These are phyloP conservation scores for Takifugu flavidus DNA, from an alignment of 2,113 vertebrate species.

Conservation along the genomic window DNA sequence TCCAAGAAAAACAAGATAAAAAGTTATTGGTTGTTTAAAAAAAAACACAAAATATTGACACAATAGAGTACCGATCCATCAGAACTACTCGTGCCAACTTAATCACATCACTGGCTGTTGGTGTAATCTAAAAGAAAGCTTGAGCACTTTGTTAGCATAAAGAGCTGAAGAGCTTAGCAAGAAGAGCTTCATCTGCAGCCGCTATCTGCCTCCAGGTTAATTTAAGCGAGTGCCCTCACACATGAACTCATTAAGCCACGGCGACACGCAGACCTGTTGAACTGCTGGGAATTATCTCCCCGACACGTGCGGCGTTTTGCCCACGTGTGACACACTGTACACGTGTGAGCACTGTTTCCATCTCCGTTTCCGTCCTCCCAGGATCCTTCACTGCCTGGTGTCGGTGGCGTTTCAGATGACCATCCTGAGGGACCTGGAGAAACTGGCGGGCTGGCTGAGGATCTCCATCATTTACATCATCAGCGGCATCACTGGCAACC, in stretches of 20 bases:
- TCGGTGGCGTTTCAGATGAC: slow-evolving; percentile 98
- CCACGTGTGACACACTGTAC: neutral
- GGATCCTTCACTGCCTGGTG: slow-evolving; percentile 97
- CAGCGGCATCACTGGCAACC: slow-evolving; percentile 95
- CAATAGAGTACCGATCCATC: too few relatives aligned
- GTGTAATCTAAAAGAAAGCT: too few relatives aligned
- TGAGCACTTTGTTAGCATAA: slow-evolving; percentile 17
- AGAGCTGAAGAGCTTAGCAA: slow-evolving; percentile 39
- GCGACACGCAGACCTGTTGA: slow-evolving; percentile 34
- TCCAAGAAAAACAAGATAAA: neutral
- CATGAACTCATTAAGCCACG: slow-evolving; percentile 50
- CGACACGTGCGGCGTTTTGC: slow-evolving; percentile 33
- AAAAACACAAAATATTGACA: too few relatives aligned
- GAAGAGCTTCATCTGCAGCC: slow-evolving; percentile 35
- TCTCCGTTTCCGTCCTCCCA: slow-evolving; percentile 60
- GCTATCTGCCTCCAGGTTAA: slow-evolving; percentile 53
- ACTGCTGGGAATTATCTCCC: slow-evolving; percentile 49
- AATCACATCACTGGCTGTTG: too few relatives aligned
- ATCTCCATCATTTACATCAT: slow-evolving; percentile 98
- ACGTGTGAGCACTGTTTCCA: slow-evolving; percentile 16
- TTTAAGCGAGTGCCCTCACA: slow-evolving; percentile 61
- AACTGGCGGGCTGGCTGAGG: slow-evolving; percentile 96
- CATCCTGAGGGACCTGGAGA: slow-evolving; percentile 94
- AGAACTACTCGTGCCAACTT: too few relatives aligned
- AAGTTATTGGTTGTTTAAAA: too few relatives aligned